phyloP scores from a whole-genome alignment of 2,797 vertebrate genomes.

The Sebastes reedi region DNA sequence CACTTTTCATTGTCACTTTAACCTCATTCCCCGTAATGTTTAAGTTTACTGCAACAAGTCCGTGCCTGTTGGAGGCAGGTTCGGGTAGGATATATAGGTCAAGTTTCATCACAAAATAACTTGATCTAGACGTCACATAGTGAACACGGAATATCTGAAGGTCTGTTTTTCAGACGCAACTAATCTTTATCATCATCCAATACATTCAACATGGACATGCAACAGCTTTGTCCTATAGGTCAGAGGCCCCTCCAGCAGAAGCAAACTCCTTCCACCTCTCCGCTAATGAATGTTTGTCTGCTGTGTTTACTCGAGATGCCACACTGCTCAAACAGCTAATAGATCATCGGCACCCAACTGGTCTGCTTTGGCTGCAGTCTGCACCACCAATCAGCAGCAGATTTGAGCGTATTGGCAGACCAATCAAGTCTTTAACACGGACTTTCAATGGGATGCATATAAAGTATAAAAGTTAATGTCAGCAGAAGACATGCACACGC shows the following conservation, averaged over 20 bases:
- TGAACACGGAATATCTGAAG: neutral
- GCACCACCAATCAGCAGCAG: neutral
- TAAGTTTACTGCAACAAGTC: neutral
- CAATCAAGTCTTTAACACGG: neutral
- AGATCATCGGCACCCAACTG: conserved; percentile 32
- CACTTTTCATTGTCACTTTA: neutral
- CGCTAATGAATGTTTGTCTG: conserved; percentile 73
- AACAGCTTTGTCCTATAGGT: conserved; percentile 5
- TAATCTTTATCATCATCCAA: neutral
- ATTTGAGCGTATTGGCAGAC: neutral
- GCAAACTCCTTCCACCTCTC: conserved; percentile 57
- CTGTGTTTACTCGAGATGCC: conserved; percentile 52
- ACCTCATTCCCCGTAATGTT: neutral
- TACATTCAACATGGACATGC: conserved; percentile 2
- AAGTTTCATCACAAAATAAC: neutral
- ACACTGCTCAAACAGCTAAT: conserved; percentile 47
- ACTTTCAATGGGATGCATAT: neutral
- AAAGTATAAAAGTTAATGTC: neutral
- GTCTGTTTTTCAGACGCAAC: neutral
- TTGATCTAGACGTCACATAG: conserved; percentile 3
- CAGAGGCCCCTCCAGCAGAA: conserved; percentile 25
- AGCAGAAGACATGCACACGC: neutral
- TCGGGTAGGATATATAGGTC: neutral
- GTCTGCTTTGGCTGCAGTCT: neutral
- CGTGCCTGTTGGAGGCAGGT: neutral